Conservation (phyloP, 2,797 vertebrate species). For the Dendrocincla tyrannina region DNA sequence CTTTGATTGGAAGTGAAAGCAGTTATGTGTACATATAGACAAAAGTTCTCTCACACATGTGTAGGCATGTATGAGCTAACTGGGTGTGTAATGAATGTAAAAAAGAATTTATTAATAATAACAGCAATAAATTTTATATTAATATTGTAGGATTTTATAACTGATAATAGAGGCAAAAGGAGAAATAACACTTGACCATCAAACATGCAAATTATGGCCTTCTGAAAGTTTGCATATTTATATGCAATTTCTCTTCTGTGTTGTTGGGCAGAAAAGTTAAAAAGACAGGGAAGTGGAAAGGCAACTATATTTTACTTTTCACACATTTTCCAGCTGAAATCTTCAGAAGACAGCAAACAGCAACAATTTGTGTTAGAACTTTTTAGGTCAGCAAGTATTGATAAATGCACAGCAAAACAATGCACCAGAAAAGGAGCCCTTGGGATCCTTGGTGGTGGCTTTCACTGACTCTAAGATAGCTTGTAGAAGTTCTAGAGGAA, state of each 20-base stretch:
- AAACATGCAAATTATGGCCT: neutral
- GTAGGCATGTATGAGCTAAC: neutral
- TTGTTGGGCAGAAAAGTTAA: neutral
- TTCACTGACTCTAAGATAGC: neutral
- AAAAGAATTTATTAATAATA: neutral
- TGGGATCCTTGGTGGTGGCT: neutral
- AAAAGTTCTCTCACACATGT: neutral
- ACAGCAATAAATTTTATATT: neutral
- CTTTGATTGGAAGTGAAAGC: neutral
- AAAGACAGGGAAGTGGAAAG: neutral
- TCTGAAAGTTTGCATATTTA: neutral
- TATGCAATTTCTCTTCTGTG: neutral
- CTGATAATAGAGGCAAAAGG: neutral
- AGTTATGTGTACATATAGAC: neutral
- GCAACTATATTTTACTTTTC: neutral
- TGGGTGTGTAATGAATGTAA: neutral
- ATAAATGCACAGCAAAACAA: neutral
- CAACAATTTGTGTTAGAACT: neutral
- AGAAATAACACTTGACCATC: neutral
- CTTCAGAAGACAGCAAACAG: neutral
- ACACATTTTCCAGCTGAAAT: accelerated
- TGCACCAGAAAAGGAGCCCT: neutral
- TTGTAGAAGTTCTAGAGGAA: neutral
- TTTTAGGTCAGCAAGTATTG: neutral
- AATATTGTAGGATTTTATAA: neutral